A percentile compares a stretch with the other conserved stretches of the same genome.
phyloP scores from a whole-genome alignment of 2,113 vertebrate genomes.

The Globicephala melas region DNA sequence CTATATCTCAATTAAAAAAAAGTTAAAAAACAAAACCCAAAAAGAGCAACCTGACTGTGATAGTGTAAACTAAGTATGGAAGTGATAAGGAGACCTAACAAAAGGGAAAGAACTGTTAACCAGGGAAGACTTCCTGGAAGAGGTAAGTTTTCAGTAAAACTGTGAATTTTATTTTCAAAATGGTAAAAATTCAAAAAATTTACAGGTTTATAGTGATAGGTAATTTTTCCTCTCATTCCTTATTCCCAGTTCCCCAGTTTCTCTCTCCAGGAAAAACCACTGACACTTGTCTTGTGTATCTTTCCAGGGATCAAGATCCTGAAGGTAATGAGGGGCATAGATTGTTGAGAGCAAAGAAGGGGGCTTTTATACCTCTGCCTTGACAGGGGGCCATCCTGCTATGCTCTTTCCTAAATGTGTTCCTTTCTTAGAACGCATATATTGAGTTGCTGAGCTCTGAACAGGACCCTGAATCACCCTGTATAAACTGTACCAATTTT shows the following conservation, averaged over 20 bases:
- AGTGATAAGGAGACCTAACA: neutral
- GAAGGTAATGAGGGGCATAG: neutral
- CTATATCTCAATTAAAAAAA: neutral
- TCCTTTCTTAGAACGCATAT: neutral
- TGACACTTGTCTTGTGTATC: neutral
- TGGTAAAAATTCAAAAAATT: neutral
- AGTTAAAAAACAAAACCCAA: neutral
- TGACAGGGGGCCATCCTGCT: neutral
- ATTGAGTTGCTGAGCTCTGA: neutral
- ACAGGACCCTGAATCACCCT: neutral
- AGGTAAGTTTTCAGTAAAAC: neutral
- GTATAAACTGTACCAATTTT: neutral
- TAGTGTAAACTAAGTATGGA: neutral
- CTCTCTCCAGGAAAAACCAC: neutral
- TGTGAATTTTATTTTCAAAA: constrained; percentile 5
- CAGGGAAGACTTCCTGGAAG: neutral
- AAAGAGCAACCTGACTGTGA: neutral
- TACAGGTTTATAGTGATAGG: neutral
- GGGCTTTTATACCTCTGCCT: neutral
- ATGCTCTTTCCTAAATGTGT: neutral
- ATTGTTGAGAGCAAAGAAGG: neutral
- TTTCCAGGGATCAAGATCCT: neutral
- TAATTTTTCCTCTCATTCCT: neutral
- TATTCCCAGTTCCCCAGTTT: neutral
- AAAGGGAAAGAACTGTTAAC: neutral